A percentile compares a stretch with the other conserved stretches of the same genome.
These are phyloP conservation scores for Carterocephalus palaemon DNA, from an alignment of 2,888 invertebrate species.

Conservation along the genomic window DNA sequence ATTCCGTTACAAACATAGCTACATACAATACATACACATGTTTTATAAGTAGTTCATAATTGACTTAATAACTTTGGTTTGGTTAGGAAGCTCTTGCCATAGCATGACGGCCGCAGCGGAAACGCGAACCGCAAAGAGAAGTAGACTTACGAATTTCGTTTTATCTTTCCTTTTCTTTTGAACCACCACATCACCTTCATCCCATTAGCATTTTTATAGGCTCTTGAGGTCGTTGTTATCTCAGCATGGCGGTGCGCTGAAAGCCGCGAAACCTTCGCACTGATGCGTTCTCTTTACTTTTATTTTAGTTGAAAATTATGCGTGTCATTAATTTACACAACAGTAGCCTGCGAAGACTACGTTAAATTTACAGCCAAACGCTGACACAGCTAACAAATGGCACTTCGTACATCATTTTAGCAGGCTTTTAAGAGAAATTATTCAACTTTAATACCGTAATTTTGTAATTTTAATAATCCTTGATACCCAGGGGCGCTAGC, in stretches of 20 bases:
- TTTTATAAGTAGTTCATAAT: too few relatives aligned
- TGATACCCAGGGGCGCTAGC: too few relatives aligned
- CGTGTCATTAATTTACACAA: conserved; percentile 3
- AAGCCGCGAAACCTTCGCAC: conserved; percentile 29
- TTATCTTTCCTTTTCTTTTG: conserved; percentile 39
- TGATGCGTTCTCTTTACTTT: conserved; percentile 33
- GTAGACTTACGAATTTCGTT: conserved; percentile 7
- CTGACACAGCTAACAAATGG: neutral
- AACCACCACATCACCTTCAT: conserved; percentile 49
- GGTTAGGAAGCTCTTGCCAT: too few relatives aligned
- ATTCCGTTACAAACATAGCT: too few relatives aligned
- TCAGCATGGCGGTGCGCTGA: conserved; percentile 40
- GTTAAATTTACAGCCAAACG: neutral
- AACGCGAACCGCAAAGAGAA: neutral
- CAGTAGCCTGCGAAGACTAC: neutral
- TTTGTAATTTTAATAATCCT: too few relatives aligned
- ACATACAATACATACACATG: too few relatives aligned
- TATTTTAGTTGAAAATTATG: conserved; percentile 46
- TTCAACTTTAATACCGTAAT: too few relatives aligned
- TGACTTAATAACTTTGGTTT: too few relatives aligned
- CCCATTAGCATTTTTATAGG: conserved; percentile 65
- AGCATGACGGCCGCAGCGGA: neutral
- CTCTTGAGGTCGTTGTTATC: conserved; percentile 49
- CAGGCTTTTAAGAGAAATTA: too few relatives aligned
- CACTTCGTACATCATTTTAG: too few relatives aligned